phyloP scores from a whole-genome alignment of 2,113 vertebrate species.

The Peromyscus polionotus region DNA sequence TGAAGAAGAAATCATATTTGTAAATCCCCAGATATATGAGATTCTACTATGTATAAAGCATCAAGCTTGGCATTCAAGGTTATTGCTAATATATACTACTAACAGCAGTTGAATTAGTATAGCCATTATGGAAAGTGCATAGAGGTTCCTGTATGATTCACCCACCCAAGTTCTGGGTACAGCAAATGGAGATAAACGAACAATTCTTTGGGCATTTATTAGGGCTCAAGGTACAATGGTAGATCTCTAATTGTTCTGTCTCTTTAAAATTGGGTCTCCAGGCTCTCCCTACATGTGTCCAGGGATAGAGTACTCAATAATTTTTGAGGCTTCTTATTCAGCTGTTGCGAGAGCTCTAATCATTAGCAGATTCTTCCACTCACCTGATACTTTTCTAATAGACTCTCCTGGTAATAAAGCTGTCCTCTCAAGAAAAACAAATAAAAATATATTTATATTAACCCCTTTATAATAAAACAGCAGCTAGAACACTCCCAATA shows the following conservation, averaged over 20 bases:
- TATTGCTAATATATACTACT: not conserved
- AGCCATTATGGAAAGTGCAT: not conserved
- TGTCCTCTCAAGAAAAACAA: slow-evolving; percentile 4
- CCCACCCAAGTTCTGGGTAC: not conserved
- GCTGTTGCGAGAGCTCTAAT: not conserved
- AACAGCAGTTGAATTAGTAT: not conserved
- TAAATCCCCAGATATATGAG: slow-evolving; percentile 34
- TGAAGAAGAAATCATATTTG: slow-evolving; percentile 43
- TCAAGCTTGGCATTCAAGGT: slow-evolving; percentile 24
- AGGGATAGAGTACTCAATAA: slow-evolving; percentile 4
- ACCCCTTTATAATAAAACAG: not conserved
- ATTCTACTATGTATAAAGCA: slow-evolving; percentile 9
- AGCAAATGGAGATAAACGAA: not conserved
- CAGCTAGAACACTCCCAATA: not conserved
- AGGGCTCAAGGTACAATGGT: not conserved
- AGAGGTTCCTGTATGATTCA: not conserved
- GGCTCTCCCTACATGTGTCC: not conserved
- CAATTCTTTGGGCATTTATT: not conserved
- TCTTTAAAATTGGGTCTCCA: not conserved
- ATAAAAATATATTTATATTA: not conserved
- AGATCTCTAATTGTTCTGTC: not conserved
- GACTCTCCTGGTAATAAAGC: not conserved
- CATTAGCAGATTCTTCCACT: not conserved
- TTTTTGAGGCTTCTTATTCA: not conserved
- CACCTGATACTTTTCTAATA: not conserved